A percentile compares a stretch with the other conserved stretches of the same genome.
phyloP scores from a whole-genome alignment of 2,888 invertebrate genomes.

The Phortica okadai region DNA sequence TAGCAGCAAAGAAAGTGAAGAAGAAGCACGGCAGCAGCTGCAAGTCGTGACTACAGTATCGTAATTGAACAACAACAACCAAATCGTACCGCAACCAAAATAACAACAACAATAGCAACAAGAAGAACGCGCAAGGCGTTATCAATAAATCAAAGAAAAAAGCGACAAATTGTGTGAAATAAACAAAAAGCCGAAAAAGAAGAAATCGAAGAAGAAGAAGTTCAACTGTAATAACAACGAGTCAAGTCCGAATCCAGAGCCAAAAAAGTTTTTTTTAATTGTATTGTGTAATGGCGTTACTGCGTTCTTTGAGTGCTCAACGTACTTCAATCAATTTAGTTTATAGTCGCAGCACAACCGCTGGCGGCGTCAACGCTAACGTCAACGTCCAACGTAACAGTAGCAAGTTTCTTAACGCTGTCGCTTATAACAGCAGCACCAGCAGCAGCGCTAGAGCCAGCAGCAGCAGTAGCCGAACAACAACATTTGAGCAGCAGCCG shows the following conservation, averaged over 20 bases:
- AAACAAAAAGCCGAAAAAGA: neutral
- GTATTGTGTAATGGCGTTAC: conserved; percentile 76
- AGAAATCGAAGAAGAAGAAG: neutral
- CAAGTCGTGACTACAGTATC: too few species aligned
- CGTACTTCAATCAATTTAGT: conserved; percentile 71
- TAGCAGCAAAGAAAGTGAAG: too few species aligned
- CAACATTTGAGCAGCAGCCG: too few species aligned
- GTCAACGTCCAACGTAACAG: neutral
- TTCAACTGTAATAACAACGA: neutral
- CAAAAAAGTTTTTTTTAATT: conserved; percentile 11
- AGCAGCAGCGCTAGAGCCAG: conserved; percentile 44
- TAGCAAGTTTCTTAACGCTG: neutral
- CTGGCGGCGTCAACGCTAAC: conserved; percentile 33
- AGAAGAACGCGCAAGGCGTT: too few species aligned
- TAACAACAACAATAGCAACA: too few species aligned
- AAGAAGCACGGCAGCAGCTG: neutral
- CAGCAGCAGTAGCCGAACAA: neutral
- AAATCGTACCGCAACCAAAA: too few species aligned
- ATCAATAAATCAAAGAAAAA: too few species aligned
- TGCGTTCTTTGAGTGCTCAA: conserved; percentile 75
- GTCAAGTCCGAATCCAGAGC: too few species aligned
- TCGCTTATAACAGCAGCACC: conserved; percentile 36
- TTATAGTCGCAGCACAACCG: conserved; percentile 58
- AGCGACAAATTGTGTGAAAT: too few species aligned
- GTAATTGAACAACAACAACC: too few species aligned